phyloP scores from a whole-genome alignment of 2,888 invertebrate species.

The Melanostoma mellinum region DNA sequence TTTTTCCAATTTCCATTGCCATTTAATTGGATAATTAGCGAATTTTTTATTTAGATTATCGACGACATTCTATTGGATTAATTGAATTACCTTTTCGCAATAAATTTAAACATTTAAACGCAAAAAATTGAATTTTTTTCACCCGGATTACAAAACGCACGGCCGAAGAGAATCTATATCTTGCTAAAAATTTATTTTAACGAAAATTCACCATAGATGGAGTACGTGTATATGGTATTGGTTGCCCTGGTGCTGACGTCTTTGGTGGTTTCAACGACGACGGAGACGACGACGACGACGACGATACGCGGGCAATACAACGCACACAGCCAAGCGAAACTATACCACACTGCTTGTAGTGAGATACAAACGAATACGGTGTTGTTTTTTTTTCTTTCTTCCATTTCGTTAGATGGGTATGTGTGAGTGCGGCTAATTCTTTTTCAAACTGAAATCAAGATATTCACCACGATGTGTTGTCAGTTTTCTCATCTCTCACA shows the following conservation, averaged over 20 bases:
- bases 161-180: conserved; percentile 77
- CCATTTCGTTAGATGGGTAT: neutral
- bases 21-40: conserved; percentile 43
- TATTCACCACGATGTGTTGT: conserved; percentile 64
- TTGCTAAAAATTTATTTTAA: conserved; percentile 77
- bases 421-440: conserved; percentile 42
- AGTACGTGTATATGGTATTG: conserved; percentile 72
- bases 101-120: conserved; percentile 77
- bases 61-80: conserved; percentile 72
- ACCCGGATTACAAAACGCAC: conserved; percentile 78
- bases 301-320: conserved; percentile 29
- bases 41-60: conserved; percentile 72
- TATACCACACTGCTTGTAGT: conserved; percentile 29
- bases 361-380: neutral
- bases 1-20: conserved; percentile 45
- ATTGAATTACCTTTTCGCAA: conserved; percentile 76
- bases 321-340: conserved; percentile 38
- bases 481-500: conserved; percentile 41
- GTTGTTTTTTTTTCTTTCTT: neutral
- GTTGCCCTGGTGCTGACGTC: conserved; percentile 73
- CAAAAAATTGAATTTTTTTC: conserved; percentile 77
- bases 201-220: conserved; percentile 73
- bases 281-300: conserved; percentile 33
- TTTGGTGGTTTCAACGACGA: conserved; percentile 66
- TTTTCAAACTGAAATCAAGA: conserved; percentile 43